phyloP scores from a whole-genome alignment of 1,140 invertebrate species.

The Conus ventricosus region DNA sequence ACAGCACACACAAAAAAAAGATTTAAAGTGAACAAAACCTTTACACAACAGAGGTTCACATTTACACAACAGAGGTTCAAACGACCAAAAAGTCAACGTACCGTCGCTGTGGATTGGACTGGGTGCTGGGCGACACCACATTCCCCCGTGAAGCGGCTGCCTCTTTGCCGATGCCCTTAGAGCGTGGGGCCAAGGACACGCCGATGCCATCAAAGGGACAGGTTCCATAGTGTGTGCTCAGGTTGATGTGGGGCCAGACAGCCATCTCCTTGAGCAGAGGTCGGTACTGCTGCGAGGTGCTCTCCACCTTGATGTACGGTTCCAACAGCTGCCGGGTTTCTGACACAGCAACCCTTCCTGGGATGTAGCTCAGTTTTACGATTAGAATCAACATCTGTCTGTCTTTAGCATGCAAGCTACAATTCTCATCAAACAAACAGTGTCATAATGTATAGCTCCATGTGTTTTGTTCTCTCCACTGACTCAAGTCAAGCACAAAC shows the following conservation, averaged over 20 bases:
- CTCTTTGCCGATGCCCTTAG: constrained; percentile 18
- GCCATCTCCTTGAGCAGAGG: constrained; percentile 50
- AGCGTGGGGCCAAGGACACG: constrained; percentile 31
- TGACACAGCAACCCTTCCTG: too few species aligned
- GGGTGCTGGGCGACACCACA: background rate
- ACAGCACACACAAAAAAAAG: too few species aligned
- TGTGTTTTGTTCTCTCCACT: too few species aligned
- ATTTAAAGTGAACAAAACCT: too few species aligned
- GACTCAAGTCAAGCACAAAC: too few species aligned
- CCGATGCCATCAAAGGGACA: constrained; percentile 66
- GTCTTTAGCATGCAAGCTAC: too few species aligned
- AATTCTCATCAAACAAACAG: too few species aligned
- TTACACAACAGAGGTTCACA: too few species aligned
- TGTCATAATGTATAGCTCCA: too few species aligned
- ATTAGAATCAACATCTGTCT: too few species aligned
- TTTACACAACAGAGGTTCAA: too few species aligned
- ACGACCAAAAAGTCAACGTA: background rate
- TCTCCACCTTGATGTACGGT: constrained; percentile 62
- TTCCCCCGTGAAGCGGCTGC: background rate
- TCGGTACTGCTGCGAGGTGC: constrained; percentile 49
- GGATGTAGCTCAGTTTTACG: too few species aligned
- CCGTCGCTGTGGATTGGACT: background rate
- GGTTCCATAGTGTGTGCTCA: constrained; percentile 55
- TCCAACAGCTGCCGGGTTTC: constrained; percentile 55
- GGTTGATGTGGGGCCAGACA: constrained; percentile 56